phyloP scores from a whole-genome alignment of 2,113 vertebrate genomes.

The Melanerpes aurifrons region DNA sequence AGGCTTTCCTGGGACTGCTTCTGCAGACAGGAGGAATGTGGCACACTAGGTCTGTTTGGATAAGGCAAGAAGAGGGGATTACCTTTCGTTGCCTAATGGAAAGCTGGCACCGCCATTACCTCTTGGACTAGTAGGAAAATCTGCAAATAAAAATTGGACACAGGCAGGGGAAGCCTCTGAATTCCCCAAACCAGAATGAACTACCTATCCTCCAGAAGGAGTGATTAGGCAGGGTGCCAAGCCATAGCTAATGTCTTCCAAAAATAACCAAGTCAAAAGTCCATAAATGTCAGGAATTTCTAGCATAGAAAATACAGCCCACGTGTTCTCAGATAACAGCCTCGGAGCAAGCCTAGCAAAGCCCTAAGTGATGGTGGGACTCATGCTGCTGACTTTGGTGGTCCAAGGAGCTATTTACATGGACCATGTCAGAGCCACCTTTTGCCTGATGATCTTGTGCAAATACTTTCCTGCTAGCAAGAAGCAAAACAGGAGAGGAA shows the following conservation, averaged over 20 bases:
- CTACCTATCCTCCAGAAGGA: not conserved
- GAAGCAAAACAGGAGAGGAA: not conserved
- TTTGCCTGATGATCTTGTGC: not conserved
- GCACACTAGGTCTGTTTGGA: conserved; percentile 27
- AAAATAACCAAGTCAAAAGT: not conserved
- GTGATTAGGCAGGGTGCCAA: not conserved
- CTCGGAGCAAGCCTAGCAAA: not conserved
- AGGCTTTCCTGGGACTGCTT: not conserved
- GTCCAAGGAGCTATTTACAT: not conserved
- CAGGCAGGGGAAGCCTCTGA: not conserved
- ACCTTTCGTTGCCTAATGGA: not conserved
- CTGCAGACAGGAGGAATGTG: conserved; percentile 25
- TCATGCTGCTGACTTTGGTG: not conserved
- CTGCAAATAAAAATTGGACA: not conserved
- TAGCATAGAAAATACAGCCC: not conserved
- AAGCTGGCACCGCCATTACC: fast-evolving
- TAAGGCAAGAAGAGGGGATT: not conserved
- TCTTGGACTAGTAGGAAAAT: fast-evolving
- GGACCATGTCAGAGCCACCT: not conserved
- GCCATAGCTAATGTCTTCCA: not conserved
- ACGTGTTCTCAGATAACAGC: fast-evolving
- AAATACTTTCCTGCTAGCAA: not conserved
- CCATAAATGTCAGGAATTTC: not conserved
- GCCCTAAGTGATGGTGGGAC: not conserved
- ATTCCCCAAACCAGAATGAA: not conserved